Base-by-base conservation (phyloP, 2,113 vertebrate species). In the Suncus etruscus region DNA sequence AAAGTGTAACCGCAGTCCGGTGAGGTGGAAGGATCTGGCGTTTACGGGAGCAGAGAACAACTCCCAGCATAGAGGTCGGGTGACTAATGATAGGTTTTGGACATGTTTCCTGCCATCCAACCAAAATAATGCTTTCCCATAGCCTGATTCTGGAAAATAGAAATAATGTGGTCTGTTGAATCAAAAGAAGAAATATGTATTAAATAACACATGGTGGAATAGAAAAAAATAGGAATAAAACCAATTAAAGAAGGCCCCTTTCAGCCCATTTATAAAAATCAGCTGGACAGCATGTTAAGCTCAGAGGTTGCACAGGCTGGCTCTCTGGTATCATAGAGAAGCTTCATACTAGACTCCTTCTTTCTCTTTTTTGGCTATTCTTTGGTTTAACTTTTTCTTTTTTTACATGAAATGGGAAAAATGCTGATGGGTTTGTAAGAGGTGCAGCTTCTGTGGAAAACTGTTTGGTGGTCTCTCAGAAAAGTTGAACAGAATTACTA, bases 41-140 rank as follows among this genome's bases (percentile, higher is more conserved):
- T 58, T 83, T 91, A 77, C 48, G 66, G 72, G 73, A 22, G 69
- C 72, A 47, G 72, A 94, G 84, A 54, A 90, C 65, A 89, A 77
- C 20, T 88, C 69, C 39, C 61, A 81, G 75, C 1, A 11, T 68
- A 16, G 65, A 54, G 48, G 47, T 0, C 45, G 66, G 20, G 74
- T 78, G 89, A 45, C 61, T 94, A 77, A 86, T 91, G 86, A 70
- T 63, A 80, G 48, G 18, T 11, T 70, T 68, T 80, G 65, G 61
- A 50, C 4, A 12, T 39, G 47, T 78, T 91, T 92, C 89, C 84
- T 91, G 94, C 65, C 39, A 87, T 66, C 76, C 91, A 89, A 82
- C 65, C 87, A 91, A 92, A 95, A 75, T 70, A 86, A 83, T 85
- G 58, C 84, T 78, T 95, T 86, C 84, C 91, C 74, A 92, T 14